phyloP scores from a whole-genome alignment of 2,113 vertebrate genomes.

The Catagonus wagneri region DNA sequence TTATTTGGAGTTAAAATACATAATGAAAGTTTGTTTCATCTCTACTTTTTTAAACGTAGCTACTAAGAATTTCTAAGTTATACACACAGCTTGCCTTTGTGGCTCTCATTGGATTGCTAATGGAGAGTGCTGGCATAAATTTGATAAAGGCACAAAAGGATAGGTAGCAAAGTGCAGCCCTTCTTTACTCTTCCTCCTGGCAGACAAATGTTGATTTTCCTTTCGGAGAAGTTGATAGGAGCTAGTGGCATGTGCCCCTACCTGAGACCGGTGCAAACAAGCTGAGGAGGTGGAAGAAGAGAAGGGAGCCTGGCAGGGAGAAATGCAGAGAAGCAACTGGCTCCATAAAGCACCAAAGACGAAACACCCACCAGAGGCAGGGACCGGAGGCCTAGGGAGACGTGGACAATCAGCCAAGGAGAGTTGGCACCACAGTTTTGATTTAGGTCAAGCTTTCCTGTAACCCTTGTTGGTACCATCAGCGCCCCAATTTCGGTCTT shows the following conservation, averaged over 20 bases:
- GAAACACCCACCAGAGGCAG: neutral
- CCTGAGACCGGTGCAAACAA: constrained; percentile 39
- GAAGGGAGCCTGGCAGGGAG: neutral
- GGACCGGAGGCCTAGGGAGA: neutral
- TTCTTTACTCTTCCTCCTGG: neutral
- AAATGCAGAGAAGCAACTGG: neutral
- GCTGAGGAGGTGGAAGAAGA: constrained; percentile 5
- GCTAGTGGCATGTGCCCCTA: neutral
- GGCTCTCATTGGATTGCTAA: neutral
- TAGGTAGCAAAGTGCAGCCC: accelerated
- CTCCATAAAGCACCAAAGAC: neutral
- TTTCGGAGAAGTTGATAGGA: neutral
- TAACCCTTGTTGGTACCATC: neutral
- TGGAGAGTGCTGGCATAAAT: accelerated
- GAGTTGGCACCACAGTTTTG: neutral
- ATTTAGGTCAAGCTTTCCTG: neutral
- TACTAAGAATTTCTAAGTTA: neutral
- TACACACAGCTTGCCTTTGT: neutral
- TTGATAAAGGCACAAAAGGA: accelerated
- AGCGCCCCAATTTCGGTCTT: neutral
- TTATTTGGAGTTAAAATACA: neutral
- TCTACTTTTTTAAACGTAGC: neutral
- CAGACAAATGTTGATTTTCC: neutral
- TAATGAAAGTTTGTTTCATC: neutral
- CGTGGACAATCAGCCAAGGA: neutral